Base-by-base conservation (phyloP, 2,797 vertebrate species). In the Ficedula albicollis region DNA sequence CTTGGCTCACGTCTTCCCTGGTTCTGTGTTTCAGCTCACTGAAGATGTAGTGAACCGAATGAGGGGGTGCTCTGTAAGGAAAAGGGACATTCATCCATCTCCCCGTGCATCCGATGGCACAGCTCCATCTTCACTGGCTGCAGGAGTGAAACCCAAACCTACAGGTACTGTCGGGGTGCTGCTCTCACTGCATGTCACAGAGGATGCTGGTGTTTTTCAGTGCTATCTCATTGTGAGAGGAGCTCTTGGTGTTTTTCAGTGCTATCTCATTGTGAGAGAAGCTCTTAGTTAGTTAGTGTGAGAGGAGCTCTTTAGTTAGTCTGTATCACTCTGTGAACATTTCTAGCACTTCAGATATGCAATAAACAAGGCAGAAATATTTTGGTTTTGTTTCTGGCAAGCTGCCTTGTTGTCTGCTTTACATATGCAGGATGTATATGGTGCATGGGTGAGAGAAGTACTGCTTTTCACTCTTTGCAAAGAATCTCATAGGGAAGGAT, bases 11-110 rank as follows among this genome's bases (percentile, higher is more conserved):
- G 52, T n/a, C 20, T 77, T 52, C n/a, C 39, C n/a, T 86, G 64
- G 17, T 19, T 36, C 48, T 55, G 22, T 85, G 39, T 49, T 92
- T 30, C 82, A 99, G 99, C 98, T 99, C 54, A 98, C 99, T 79
- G 99, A 99, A 81, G 98, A 98, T 43, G 98, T 99, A 51, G 98
- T 99, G 54, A 98, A 98, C 87, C 97, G 98, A 95, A 99, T 99
- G 99, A 99, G 98, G 90, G 98, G 98, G 59, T 93, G 98, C 22
- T 83, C 97, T 52, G 78, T 66, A 46, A 63, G 79, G 25, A 93
- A 73, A 70, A 89, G n/a, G 56, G 95, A 81, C 32, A 39, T 1
- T 8, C 94, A 96, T 72, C 95, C 30, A 17, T 66, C 15, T 0
- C 6, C 79, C 18, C n/a, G 9, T 49, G 74, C 82, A 15, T 20